These are phyloP conservation scores for Acromyrmex charruanus DNA, from an alignment of 1,140 invertebrate species.

Conservation along the genomic window DNA sequence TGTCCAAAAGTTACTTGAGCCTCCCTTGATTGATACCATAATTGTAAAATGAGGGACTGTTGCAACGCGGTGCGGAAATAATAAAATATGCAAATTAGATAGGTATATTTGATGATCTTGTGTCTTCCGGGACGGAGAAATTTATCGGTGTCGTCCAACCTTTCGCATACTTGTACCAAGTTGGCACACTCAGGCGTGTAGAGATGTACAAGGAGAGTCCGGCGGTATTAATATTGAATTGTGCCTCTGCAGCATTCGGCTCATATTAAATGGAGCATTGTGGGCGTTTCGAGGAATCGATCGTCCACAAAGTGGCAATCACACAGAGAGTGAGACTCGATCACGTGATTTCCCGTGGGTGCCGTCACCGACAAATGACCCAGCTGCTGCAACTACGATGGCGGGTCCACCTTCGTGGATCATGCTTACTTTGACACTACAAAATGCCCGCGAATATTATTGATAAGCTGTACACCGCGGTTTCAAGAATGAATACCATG, in stretches of 20 bases:
- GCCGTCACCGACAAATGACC: slow-evolving; percentile 83
- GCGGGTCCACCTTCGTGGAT: slow-evolving; percentile 71
- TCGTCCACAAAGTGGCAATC: slow-evolving; percentile 84
- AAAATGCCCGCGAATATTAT: slow-evolving; percentile 65
- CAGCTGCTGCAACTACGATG: slow-evolving; percentile 64
- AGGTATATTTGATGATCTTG: slow-evolving; percentile 53
- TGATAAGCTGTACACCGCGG: slow-evolving; percentile 27
- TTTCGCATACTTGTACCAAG: slow-evolving; percentile 4
- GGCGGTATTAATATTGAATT: slow-evolving; percentile 66
- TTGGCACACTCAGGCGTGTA: background rate
- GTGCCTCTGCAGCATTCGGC: slow-evolving; percentile 41
- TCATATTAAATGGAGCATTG: slow-evolving; percentile 81
- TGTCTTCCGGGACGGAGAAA: slow-evolving; percentile 22
- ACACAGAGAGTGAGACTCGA: slow-evolving; percentile 82
- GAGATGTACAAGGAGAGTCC: slow-evolving; percentile 28
- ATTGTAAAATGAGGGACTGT: background rate
- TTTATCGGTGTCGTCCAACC: slow-evolving; percentile 49
- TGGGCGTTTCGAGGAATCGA: slow-evolving; percentile 78
- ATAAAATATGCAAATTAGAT: slow-evolving; percentile 58
- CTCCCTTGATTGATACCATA: background rate
- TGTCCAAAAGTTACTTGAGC: background rate
- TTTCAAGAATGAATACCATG: background rate
- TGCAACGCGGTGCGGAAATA: background rate
- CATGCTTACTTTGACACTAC: slow-evolving; percentile 73
- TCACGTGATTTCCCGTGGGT: slow-evolving; percentile 86